phyloP scores from a whole-genome alignment of 2,797 vertebrate genomes.

The Yasuhikotakia modesta region DNA sequence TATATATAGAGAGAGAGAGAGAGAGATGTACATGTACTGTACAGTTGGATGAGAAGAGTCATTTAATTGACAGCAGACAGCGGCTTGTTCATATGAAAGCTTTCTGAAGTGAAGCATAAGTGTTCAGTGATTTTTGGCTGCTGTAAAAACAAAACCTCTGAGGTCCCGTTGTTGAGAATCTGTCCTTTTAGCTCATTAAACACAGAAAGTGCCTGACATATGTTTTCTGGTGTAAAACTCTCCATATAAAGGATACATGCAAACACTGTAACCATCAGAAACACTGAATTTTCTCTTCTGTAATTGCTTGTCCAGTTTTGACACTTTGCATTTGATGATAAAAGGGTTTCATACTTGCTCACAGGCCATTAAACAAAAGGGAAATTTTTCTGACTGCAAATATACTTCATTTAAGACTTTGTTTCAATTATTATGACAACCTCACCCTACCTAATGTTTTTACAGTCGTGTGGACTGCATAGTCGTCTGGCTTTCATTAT shows the following conservation, averaged over 20 bases:
- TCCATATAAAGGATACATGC: not conserved
- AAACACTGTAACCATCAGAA: not conserved
- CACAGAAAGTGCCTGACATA: conserved; percentile 16
- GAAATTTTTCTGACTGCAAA: too few species aligned
- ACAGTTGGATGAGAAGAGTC: conserved; percentile 7
- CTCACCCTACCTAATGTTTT: too few species aligned
- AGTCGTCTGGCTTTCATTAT: not conserved
- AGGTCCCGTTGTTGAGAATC: conserved; percentile 41
- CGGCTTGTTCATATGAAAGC: conserved; percentile 39
- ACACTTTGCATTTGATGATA: conserved; percentile 3
- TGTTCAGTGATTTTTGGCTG: conserved; percentile 21
- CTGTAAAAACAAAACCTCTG: conserved; percentile 44
- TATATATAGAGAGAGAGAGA: too few species aligned
- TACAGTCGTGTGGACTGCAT: too few species aligned
- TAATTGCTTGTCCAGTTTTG: not conserved
- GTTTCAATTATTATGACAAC: too few species aligned
- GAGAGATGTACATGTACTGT: too few species aligned
- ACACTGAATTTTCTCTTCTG: conserved; percentile 1
- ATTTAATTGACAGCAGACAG: conserved; percentile 4
- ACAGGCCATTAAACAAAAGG: not conserved
- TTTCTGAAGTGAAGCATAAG: conserved; percentile 28
- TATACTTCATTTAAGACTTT: too few species aligned
- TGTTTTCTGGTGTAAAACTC: conserved; percentile 34
- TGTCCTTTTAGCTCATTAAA: conserved; percentile 50
- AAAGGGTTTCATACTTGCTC: not conserved